Percentiles rank a stretch among this genome's conserved stretches.
Conservation (phyloP, 2,797 vertebrate genomes). For the Propithecus deckenii region DNA sequence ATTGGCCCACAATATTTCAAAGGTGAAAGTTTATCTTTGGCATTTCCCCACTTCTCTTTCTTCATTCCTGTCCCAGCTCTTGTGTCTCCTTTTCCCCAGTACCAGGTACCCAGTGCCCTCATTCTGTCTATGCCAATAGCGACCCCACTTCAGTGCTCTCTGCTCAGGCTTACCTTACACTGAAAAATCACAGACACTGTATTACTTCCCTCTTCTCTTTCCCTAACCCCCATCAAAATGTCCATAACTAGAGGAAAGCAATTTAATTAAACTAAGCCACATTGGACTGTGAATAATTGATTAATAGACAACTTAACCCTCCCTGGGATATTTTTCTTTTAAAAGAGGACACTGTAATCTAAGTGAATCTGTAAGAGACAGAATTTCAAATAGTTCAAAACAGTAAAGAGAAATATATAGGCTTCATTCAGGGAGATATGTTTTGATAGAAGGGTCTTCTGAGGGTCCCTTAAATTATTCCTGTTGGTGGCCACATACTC, state of each 20-base stretch:
- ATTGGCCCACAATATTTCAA: not conserved
- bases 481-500: conserved; percentile 44
- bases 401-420: conserved; percentile 38
- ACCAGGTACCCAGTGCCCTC: not conserved
- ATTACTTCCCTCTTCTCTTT: conserved; percentile 44
- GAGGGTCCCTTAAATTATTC: conserved; percentile 57
- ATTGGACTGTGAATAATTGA: conserved; percentile 49
- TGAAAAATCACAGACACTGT: not conserved
- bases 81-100: not conserved
- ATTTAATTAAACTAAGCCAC: conserved; percentile 67
- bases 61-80: not conserved
- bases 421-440: conserved; percentile 5
- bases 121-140: not conserved
- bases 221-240: conserved; percentile 55
- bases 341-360: conserved; percentile 54
- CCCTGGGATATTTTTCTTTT: conserved; percentile 59
- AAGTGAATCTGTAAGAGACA: conserved; percentile 42
- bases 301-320: conserved; percentile 63
- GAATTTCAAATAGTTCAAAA: conserved; percentile 44
- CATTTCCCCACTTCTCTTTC: not conserved
- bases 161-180: not conserved
- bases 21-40: not conserved
- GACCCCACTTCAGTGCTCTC: not conserved
- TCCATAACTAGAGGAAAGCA: conserved; percentile 62
- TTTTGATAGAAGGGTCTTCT: conserved; percentile 49